These are phyloP conservation scores for Lophius piscatorius DNA, from an alignment of 2,113 vertebrate genomes.

Conservation along the genomic window DNA sequence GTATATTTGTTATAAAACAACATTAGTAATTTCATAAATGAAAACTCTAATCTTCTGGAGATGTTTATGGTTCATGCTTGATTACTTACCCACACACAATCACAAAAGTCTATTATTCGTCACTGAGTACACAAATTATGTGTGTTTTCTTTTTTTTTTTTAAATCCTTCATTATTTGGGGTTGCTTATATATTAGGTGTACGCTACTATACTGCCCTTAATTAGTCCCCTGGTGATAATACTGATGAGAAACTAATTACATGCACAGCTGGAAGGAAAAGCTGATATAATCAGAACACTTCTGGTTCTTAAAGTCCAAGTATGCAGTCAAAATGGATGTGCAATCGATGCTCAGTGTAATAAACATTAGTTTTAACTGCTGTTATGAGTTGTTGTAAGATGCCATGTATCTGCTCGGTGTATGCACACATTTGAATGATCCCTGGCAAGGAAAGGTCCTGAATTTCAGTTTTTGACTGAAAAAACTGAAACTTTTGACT, in stretches of 20 bases:
- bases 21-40: too few species aligned
- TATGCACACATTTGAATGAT: background rate
- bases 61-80: background rate
- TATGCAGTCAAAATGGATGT: too few species aligned
- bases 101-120: background rate
- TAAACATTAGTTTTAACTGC: too few species aligned
- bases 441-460: background rate
- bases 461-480: slow-evolving; percentile 9
- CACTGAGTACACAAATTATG: background rate
- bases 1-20: too few species aligned
- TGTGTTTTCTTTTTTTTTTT: slow-evolving; percentile 12
- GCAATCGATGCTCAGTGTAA: too few species aligned
- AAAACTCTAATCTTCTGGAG: background rate
- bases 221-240: slow-evolving; percentile 63
- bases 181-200: slow-evolving; percentile 33
- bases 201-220: slow-evolving; percentile 47
- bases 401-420: background rate
- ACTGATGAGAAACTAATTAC: slow-evolving; percentile 75
- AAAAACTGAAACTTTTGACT: too few species aligned
- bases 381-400: background rate
- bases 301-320: slow-evolving; percentile 17
- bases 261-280: slow-evolving; percentile 72
- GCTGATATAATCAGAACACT: slow-evolving; percentile 55
- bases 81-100: background rate
- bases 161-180: slow-evolving; percentile 36